These are phyloP conservation scores for Adelges cooleyi DNA, from an alignment of 1,140 invertebrate species.

Conservation along the genomic window DNA sequence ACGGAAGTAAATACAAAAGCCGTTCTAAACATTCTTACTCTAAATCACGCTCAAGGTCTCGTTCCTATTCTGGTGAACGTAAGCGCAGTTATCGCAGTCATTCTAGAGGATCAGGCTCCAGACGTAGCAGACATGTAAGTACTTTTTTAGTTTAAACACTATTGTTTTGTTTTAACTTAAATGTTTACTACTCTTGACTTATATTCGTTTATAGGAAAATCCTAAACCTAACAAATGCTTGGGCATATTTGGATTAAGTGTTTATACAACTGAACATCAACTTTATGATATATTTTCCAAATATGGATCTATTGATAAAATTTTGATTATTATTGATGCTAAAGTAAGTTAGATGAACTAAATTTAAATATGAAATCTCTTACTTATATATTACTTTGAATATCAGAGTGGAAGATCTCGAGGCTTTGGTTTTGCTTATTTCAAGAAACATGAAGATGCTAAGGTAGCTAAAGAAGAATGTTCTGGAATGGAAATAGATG, in stretches of 20 bases:
- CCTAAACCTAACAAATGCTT: constrained; percentile 79
- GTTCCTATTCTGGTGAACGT: constrained; percentile 33
- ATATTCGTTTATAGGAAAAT: constrained; percentile 48
- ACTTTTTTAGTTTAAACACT: background rate
- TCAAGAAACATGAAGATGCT: constrained; percentile 76
- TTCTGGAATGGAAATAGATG: constrained; percentile 88
- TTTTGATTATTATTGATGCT: constrained; percentile 91
- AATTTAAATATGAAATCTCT: background rate
- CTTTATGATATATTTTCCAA: constrained; percentile 88
- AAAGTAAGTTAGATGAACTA: no score
- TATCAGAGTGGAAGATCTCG: constrained; percentile 72
- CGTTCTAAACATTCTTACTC: constrained; percentile 25
- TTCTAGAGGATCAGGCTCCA: constrained; percentile 36
- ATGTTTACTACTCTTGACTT: no score
- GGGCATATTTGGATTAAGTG: constrained; percentile 87
- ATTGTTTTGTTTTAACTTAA: no score
- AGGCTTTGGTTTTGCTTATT: constrained; percentile 97
- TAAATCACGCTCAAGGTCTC: constrained; percentile 33
- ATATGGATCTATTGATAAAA: constrained; percentile 81
- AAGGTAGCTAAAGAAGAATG: constrained; percentile 88
- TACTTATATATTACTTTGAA: constrained; percentile 22
- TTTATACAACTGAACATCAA: constrained; percentile 84
- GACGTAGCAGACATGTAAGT: constrained; percentile 32
- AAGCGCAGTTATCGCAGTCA: constrained; percentile 38
- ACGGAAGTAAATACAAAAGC: constrained; percentile 14